Base-by-base conservation (phyloP, 2,113 vertebrate genomes). In the Plecturocebus donacophilus region DNA sequence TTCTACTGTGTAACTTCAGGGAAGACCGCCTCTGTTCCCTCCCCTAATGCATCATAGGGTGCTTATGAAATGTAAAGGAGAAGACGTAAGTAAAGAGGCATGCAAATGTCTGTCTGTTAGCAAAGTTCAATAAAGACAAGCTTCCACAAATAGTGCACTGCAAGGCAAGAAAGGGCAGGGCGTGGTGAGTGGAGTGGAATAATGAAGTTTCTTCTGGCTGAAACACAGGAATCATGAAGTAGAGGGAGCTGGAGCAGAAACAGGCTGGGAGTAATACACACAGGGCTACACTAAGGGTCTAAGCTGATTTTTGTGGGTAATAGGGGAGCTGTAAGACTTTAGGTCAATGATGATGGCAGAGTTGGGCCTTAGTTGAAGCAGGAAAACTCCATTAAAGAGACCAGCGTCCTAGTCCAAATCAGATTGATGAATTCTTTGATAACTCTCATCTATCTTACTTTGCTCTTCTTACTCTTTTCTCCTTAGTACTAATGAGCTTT, bases 401-500 rank as follows among this genome's bases (percentile, higher is more conserved):
- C 11, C 2, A 1, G 2, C 0, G 2, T 49, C 49, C 21, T 1
- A 23, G 23, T 17, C 38, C 25, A 49, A 10, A n/a, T 73, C 6
- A 45, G 35, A 58, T 12, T 54, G 27, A 17, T 25, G 66, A 71
- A 40, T 13, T 52, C 42, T 75, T 91, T 9, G 40, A 4, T 45
- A 56, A 6, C 32, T 23, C 1, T 0, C 0, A 9, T 9, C 3
- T 38, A 25, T 21, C n/a, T 38, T 27, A 35, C 10, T 21, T 19
- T 38, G 10, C 4, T 40, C 14, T 16, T n/a, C 8, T 4, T 54
- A n/a, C 32, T 56, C 32, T 52, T 58, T n/a, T 16, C 17, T 30
- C 6, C 17, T 87, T 38, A 8, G 2, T 23, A 42, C 4, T 32
- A 8, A 47, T 4, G 35, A 35, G 32, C 16, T 89, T 23, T n/a